Percentiles rank a stretch among this genome's conserved stretches.
These are phyloP conservation scores for Lepidocyrtinus sp. DNA, from an alignment of 2,888 invertebrate species.

Conservation along the genomic window DNA sequence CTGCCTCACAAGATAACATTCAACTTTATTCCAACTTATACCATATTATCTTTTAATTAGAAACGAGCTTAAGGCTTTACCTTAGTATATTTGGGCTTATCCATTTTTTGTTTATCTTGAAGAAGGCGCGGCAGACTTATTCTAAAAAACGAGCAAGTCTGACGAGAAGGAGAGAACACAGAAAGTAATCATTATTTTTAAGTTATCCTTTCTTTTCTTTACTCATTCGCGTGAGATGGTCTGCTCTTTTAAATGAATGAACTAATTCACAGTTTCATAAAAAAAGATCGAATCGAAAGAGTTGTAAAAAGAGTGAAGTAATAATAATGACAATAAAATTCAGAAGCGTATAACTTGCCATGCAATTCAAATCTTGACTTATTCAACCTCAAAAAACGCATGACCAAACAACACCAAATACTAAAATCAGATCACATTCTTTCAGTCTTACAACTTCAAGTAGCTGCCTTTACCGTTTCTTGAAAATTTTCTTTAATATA, in stretches of 20 bases:
- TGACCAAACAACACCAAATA: too few relatives aligned
- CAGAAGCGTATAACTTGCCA: background rate
- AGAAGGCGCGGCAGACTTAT: conserved; percentile 11
- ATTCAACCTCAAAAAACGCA: too few relatives aligned
- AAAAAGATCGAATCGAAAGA: background rate
- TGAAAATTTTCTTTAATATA: too few relatives aligned
- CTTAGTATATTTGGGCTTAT: background rate
- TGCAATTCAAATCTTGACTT: too few relatives aligned
- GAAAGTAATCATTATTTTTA: conserved; percentile 5
- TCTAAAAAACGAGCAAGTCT: conserved; percentile 16
- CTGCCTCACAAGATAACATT: conserved; percentile 5
- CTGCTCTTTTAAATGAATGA: conserved; percentile 15
- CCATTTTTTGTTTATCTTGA: conserved; percentile 11
- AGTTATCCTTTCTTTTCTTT: background rate
- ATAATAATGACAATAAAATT: conserved; percentile 18
- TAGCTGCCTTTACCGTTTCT: too few relatives aligned
- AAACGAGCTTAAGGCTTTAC: background rate
- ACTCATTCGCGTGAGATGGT: background rate
- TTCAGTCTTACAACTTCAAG: too few relatives aligned
- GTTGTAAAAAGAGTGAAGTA: conserved; percentile 16
- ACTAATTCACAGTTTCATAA: conserved; percentile 22
- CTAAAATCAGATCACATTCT: too few relatives aligned
- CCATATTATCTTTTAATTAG: conserved; percentile 12
- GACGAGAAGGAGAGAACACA: background rate
- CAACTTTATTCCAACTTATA: conserved; percentile 4